Conservation (phyloP, 2,797 vertebrate genomes). For the Nyctalus aviator region DNA sequence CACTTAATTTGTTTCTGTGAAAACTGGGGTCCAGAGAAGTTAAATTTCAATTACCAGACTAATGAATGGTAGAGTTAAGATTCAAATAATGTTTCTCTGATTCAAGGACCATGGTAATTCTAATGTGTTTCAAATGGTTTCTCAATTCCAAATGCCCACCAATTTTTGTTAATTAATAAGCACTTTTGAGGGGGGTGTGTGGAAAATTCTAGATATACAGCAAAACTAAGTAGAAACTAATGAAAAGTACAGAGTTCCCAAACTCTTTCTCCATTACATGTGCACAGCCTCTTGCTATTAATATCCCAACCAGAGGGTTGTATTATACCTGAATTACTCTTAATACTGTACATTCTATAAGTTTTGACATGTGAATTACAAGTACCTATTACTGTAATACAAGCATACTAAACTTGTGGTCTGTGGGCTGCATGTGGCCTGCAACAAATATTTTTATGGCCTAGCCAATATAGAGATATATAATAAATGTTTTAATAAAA, state of each 20-base stretch:
- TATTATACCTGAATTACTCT: background rate
- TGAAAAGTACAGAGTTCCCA: background rate
- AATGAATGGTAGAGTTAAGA: background rate
- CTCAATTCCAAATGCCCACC: background rate
- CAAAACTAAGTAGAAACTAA: background rate
- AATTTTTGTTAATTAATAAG: background rate
- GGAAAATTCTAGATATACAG: background rate
- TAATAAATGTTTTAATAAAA: too few relatives aligned
- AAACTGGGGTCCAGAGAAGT: background rate
- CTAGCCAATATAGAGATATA: too few relatives aligned
- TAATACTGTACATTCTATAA: background rate
- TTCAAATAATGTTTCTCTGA: background rate
- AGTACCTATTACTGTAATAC: background rate
- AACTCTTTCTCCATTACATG: rapidly evolving
- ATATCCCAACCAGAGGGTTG: background rate
- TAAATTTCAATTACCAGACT: background rate
- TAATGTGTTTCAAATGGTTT: background rate
- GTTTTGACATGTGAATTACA: background rate
- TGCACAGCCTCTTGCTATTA: background rate
- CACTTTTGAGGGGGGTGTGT: background rate
- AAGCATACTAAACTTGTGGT: too few relatives aligned
- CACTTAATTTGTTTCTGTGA: background rate
- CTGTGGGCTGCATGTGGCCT: too few relatives aligned
- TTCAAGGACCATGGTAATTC: background rate
- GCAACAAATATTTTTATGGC: too few relatives aligned